Percentiles rank a stretch among this genome's conserved stretches.
phyloP scores from a whole-genome alignment of 2,888 invertebrate species.

The Caenorhabditis becei region DNA sequence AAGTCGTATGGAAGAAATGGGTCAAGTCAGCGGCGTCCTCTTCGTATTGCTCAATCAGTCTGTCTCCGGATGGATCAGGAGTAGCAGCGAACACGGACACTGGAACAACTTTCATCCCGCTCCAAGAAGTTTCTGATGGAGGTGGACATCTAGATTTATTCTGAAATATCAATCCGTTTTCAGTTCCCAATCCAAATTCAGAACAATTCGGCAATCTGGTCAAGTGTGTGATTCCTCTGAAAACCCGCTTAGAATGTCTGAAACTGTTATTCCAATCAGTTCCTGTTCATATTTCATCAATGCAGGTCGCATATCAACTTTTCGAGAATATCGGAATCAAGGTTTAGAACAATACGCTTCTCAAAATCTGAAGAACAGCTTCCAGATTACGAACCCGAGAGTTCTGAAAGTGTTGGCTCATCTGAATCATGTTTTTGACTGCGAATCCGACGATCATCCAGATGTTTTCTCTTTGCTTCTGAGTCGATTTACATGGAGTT shows the following conservation, averaged over 20 bases:
- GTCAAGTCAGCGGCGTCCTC: slow-evolving; percentile 6
- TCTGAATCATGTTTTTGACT: slow-evolving; percentile 42
- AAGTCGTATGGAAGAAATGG: slow-evolving; percentile 21
- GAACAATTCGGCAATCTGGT: slow-evolving; percentile 1
- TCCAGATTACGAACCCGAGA: slow-evolving; percentile 28
- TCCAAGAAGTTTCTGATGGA: slow-evolving; percentile 14
- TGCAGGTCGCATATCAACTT: slow-evolving; percentile 22
- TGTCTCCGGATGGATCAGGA: slow-evolving; percentile 6
- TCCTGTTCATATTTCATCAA: slow-evolving; percentile 6
- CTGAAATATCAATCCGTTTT: neutral
- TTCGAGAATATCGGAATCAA: slow-evolving; percentile 28
- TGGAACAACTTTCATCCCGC: slow-evolving; percentile 25
- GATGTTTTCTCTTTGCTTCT: slow-evolving; percentile 25
- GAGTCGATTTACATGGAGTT: neutral
- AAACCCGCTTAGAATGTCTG: slow-evolving; percentile 24
- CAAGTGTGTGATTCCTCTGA: slow-evolving; percentile 30
- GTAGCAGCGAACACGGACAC: slow-evolving; percentile 8
- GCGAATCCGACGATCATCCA: slow-evolving; percentile 11
- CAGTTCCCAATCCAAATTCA: neutral
- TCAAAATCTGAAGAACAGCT: neutral
- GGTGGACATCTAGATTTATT: neutral
- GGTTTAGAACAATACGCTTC: slow-evolving; percentile 1
- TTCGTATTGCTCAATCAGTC: slow-evolving; percentile 5
- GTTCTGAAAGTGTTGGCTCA: slow-evolving; percentile 18
- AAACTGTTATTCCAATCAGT: slow-evolving; percentile 8